A percentile compares a stretch with the other conserved stretches of the same genome.
phyloP scores from a whole-genome alignment of 2,797 vertebrate genomes.

The Peromyscus aztecus region DNA sequence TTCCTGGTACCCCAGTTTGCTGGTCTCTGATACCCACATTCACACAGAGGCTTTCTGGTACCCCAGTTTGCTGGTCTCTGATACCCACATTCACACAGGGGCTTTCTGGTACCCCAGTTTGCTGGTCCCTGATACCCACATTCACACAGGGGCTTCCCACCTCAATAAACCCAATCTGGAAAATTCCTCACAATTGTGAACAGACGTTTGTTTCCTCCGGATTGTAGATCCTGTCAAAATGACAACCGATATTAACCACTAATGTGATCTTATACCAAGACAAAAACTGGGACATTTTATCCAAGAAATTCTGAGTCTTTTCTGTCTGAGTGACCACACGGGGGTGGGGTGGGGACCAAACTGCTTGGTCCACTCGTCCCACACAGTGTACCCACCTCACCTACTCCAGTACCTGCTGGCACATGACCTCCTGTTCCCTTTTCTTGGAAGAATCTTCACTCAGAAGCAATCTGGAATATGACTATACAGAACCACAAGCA shows the following conservation, averaged over 20 bases:
- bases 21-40: not conserved
- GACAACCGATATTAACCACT: not conserved
- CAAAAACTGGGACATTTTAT: not conserved
- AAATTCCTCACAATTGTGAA: not conserved
- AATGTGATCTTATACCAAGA: not conserved
- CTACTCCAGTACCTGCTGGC: too few relatives aligned
- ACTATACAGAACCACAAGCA: not conserved
- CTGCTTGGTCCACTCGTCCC: too few relatives aligned
- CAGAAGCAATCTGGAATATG: not conserved
- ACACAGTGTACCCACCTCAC: not conserved
- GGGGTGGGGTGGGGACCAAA: not conserved
- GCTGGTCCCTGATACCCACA: not conserved
- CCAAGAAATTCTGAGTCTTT: not conserved
- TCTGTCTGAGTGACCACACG: not conserved
- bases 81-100: not conserved
- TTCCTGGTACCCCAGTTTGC: not conserved
- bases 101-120: not conserved
- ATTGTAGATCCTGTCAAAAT: not conserved
- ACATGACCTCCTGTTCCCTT: not conserved
- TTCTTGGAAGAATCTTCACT: not conserved
- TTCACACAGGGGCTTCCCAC: not conserved
- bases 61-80: accelerated
- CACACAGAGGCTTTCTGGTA: not conserved
- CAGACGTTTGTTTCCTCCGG: not conserved
- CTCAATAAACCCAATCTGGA: not conserved